phyloP scores from a whole-genome alignment of 2,888 invertebrate genomes.

The Thalpophila matura region DNA sequence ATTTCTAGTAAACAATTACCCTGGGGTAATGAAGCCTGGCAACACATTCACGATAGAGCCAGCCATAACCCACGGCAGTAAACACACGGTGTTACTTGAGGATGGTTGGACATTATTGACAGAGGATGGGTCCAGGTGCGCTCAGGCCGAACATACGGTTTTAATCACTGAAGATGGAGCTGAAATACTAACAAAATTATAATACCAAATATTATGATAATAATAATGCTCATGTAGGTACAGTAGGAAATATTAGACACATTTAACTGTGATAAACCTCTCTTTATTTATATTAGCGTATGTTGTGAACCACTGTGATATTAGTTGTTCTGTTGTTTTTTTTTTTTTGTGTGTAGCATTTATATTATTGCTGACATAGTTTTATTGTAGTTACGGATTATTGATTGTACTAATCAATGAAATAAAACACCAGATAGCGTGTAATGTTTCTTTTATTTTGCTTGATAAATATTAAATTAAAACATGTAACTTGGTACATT shows the following conservation, averaged over 20 bases:
- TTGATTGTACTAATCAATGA: conserved; percentile 14
- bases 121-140: conserved; percentile 94
- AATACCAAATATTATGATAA: conserved; percentile 13
- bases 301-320: not conserved
- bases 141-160: conserved; percentile 98
- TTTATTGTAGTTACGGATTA: conserved; percentile 17
- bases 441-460: conserved; percentile 84
- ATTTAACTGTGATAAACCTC: conserved; percentile 40
- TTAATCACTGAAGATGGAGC: conserved; percentile 94
- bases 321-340: conserved; percentile 1
- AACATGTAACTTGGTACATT: conserved; percentile 87
- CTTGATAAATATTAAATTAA: conserved; percentile 83
- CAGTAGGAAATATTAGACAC: conserved; percentile 22
- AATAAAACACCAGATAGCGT: conserved; percentile 75
- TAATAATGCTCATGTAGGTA: conserved; percentile 21
- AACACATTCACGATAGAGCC: conserved; percentile 99
- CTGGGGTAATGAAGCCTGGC: conserved; percentile 95
- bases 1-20: conserved; percentile 91
- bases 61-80: conserved; percentile 94
- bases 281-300: conserved; percentile 3
- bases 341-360: conserved; percentile 6
- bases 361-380: conserved; percentile 7
- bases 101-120: conserved; percentile 99
- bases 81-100: conserved; percentile 92
- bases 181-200: conserved; percentile 93